Base-by-base conservation (phyloP, 2,797 vertebrate species). In the Chelidonichthys spinosus region DNA sequence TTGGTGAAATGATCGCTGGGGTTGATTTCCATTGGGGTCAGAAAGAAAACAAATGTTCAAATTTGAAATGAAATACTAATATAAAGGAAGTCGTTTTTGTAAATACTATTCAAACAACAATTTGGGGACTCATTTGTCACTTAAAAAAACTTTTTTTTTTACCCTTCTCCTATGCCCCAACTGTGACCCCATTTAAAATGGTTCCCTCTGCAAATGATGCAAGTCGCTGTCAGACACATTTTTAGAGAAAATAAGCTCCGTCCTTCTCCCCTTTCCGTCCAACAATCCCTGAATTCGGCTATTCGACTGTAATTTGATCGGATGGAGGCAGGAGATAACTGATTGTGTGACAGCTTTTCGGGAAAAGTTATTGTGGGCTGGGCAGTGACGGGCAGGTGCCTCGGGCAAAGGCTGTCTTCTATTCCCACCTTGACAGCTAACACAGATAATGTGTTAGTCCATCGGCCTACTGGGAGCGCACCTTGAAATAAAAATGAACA, bases 321-420 rank as follows among this genome's bases (percentile, higher is more conserved):
- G 69, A 82, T 80, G 76, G 76, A 80, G 71, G 63, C 68, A 74
- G 71, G 63, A 63, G 84, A 61, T 85, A 89, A 73, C 76, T 11
- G 64, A 82, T 50, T 76, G 73, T 64, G 68, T 88, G 87, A 87
- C 88, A 82, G 76, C 64, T 79, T 86, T 76, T 71, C 35, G 1
- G 78, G 76, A 74, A 25, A 72, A 81, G 49, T 78, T 82, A 85
- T 89, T 90, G 88, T 92, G 65, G 53, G 69, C 58, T 13, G 66
- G 77, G 66, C 75, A 60, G 55, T 90, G 92, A 93, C 68, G 77
- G 87, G 63, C 85, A 89, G 87, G 71, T 68, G 88, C 92, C 87
- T 81, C 2, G 2, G 85, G 91, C 87, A 66, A 69, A 65, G 72
- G 43, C 56, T 70, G 78, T 87, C 83, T 88, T 86, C 83, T 82